Conservation (phyloP, 1,140 invertebrate genomes). For the Asobara japonica region DNA sequence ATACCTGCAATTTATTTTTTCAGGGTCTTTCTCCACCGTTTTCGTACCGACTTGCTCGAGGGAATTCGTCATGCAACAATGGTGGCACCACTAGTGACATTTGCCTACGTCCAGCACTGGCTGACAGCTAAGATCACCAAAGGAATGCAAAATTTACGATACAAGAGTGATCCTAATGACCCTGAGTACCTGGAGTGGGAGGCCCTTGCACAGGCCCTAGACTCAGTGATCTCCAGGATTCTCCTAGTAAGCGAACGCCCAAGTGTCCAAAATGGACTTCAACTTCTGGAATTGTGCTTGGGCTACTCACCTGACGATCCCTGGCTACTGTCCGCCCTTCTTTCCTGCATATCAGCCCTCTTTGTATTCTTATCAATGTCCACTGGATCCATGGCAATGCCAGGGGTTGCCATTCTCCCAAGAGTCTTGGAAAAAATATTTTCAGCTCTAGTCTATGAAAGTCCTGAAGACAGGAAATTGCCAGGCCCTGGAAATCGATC, state of each 20-base stretch:
- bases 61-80: conserved; percentile 82
- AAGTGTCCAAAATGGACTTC: conserved; percentile 74
- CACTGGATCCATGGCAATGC: conserved; percentile 79
- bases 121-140: conserved; percentile 73
- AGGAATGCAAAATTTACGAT: conserved; percentile 59
- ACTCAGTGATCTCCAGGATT: conserved; percentile 83
- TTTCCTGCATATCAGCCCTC: conserved; percentile 90
- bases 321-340: conserved; percentile 79
- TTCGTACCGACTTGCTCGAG: conserved; percentile 80
- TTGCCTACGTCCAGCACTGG: conserved; percentile 84
- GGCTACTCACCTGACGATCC: conserved; percentile 79
- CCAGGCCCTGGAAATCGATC: conserved; percentile 68
- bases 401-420: conserved; percentile 77
- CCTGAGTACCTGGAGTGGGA: conserved; percentile 87
- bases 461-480: conserved; percentile 66
- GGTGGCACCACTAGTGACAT: conserved; percentile 84
- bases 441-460: conserved; percentile 78
- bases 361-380: conserved; percentile 91
- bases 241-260: conserved; percentile 73
- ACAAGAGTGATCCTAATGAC: conserved; percentile 67
- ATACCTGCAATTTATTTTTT: no score
- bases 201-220: conserved; percentile 77
- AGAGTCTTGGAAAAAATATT: conserved; percentile 89
- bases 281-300: conserved; percentile 80
- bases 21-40: conserved; percentile 80